Base-by-base conservation (phyloP, 2,888 invertebrate genomes). In the Trichogramma evanescens region DNA sequence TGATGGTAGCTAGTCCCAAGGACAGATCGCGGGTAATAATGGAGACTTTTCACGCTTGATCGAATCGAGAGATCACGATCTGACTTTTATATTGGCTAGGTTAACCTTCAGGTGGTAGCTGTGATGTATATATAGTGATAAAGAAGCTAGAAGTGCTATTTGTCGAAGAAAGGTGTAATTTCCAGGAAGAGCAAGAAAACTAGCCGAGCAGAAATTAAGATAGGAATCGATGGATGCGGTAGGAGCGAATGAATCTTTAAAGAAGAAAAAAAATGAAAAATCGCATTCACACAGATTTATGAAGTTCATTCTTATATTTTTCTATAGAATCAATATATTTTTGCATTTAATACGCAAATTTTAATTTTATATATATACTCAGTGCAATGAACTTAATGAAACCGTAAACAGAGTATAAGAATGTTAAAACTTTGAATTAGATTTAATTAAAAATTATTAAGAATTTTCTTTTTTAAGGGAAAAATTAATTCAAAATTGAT, bases 1-100 rank as follows among this genome's bases (percentile, higher is more conserved):
- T 26, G 26, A 26, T 26, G 26, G 26, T 26, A 26, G 26, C 26
- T 26, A 26, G 26, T 59, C 58, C 57, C 53, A 57, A 58, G 59
- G 66, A 66, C 63, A 66, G 64, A 66, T 66, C 60, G 55, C 61
- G 56, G 63, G 61, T 54, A 64, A 64, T 64, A 66, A 64, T 61
- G 58, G 64, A 62, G 59, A 59, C 61, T 61, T 64, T 62, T 66
- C 63, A 64, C 61, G 64, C 62, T 66, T 61, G 64, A 64, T 63
- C 57, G 65, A 59, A 43, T 52, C 56, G 26, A 40, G 58, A 63
- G 64, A 60, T 64, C 59, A 54, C 58, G 57, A 60, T 58, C 46
- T 51, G 50, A 49, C 56, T 53, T 59, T 58, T 58, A 62, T 55
- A 57, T 59, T 50, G 56, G 56, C 58, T 58, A 50, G 63, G 63